Evolutionary conservation across 2,797 vertebrate species (phyloP).

Genomic region (Myotis myotis): DNA sequence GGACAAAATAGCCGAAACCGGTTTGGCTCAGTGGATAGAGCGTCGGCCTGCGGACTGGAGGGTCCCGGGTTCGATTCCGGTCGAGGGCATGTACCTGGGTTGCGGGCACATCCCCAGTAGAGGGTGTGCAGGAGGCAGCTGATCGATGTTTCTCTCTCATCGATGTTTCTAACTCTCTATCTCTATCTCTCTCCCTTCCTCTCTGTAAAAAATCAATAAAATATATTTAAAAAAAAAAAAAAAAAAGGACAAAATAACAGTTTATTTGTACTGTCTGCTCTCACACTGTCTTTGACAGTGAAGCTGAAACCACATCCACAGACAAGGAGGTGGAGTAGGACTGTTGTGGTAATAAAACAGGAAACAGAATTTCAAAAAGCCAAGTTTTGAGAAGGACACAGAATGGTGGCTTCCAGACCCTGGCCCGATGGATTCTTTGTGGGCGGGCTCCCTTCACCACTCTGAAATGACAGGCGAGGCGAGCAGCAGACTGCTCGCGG

Average conservation of each 20-base stretch:
- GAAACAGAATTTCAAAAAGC: not conserved
- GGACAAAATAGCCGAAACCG: not conserved
- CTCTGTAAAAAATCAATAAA: too few species aligned
- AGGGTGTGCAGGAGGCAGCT: too few species aligned
- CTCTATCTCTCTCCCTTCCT: too few species aligned
- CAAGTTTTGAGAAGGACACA: not conserved
- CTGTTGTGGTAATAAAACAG: not conserved
- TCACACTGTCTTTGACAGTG: not conserved
- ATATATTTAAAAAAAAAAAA: too few species aligned
- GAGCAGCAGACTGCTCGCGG: too few species aligned
- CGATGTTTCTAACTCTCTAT: too few species aligned
- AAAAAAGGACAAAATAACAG: not conserved
- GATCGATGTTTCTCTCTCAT: too few species aligned
- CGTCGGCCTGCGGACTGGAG: too few species aligned
- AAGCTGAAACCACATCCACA: not conserved
- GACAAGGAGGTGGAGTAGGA: not conserved
- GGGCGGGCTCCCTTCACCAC: not conserved
- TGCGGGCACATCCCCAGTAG: too few species aligned
- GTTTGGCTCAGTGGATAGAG: too few species aligned
- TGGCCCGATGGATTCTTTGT: not conserved
- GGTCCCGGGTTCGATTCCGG: too few species aligned
- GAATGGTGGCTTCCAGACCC: not conserved
- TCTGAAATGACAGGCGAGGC: not conserved
- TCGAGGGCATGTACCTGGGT: too few species aligned
- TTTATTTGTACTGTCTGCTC: not conserved